A percentile compares a stretch with the other conserved stretches of the same genome.
Evolutionary conservation across 2,797 vertebrate genomes (phyloP).

Genomic region (Enteromius anoplus): DNA sequence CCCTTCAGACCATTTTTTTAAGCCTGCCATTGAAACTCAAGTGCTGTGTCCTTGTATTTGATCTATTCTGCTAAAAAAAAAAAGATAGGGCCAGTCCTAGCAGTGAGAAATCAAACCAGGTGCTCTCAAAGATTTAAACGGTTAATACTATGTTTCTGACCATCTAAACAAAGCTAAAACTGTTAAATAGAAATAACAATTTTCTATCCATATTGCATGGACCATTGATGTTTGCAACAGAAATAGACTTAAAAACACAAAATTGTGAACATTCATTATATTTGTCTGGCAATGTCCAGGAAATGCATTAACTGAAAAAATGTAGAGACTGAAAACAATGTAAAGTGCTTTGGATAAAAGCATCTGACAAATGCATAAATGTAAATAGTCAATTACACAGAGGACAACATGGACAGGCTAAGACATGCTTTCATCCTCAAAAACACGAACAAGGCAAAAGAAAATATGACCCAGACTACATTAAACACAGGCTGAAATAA

Average conservation of each 20-base stretch:
- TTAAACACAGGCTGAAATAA: neutral
- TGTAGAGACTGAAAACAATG: neutral
- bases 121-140: neutral
- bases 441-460: neutral
- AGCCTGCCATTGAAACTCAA: constrained; percentile 14
- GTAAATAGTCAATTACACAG: constrained; percentile 13
- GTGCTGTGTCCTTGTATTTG: constrained; percentile 25
- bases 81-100: neutral
- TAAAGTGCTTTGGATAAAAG: constrained; percentile 7
- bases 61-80: constrained; percentile 16
- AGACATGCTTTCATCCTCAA: constrained; percentile 7
- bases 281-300: neutral
- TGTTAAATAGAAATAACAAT: neutral
- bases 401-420: neutral
- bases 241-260: neutral
- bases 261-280: neutral
- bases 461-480: neutral
- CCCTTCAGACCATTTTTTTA: constrained; percentile 28
- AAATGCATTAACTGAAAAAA: neutral
- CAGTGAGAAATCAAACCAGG: neutral
- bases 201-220: neutral
- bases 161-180: neutral
- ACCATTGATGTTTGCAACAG: neutral
- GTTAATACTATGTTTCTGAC: neutral
- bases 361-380: constrained; percentile 7